phyloP scores from a whole-genome alignment of 2,888 invertebrate genomes.

The Melolontha melolontha region DNA sequence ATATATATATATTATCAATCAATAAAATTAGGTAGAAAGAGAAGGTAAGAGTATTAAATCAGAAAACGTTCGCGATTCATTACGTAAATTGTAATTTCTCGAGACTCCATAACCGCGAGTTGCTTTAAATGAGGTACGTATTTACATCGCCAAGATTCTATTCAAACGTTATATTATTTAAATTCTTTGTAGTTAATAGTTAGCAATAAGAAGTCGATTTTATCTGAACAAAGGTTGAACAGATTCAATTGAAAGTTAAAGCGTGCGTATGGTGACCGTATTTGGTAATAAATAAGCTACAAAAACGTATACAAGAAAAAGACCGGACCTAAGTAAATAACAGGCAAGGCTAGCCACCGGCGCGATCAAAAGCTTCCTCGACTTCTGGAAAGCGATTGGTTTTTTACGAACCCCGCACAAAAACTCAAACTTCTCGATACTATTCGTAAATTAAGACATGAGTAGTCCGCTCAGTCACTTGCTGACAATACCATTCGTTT shows the following conservation, averaged over 20 bases:
- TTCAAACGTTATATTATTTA: too few relatives aligned
- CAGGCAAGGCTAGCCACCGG: slow-evolving; percentile 8
- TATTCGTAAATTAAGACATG: slow-evolving; percentile 31
- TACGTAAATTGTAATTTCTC: too few relatives aligned
- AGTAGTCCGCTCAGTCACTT: slow-evolving; percentile 4
- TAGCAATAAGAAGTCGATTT: too few relatives aligned
- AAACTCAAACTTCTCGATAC: slow-evolving; percentile 1
- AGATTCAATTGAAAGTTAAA: slow-evolving; percentile 2
- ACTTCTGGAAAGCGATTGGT: slow-evolving; percentile 20
- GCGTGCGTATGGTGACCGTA: slow-evolving; percentile 3
- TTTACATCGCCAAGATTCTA: too few relatives aligned
- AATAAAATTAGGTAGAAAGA: too few relatives aligned
- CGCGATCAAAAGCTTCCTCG: slow-evolving; percentile 5
- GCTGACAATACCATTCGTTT: slow-evolving; percentile 27
- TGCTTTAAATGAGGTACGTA: too few relatives aligned
- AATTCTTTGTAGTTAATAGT: too few relatives aligned
- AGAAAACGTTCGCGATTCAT: too few relatives aligned
- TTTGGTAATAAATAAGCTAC: slow-evolving; percentile 14
- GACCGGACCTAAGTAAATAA: slow-evolving; percentile 5
- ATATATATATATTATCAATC: neutral
- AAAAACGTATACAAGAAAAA: slow-evolving; percentile 6
- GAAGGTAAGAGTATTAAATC: too few relatives aligned
- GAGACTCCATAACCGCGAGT: too few relatives aligned
- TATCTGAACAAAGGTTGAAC: neutral
- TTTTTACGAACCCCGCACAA: slow-evolving; percentile 9